phyloP scores from a whole-genome alignment of 1,140 invertebrate species.

The Eurosta solidaginis region DNA sequence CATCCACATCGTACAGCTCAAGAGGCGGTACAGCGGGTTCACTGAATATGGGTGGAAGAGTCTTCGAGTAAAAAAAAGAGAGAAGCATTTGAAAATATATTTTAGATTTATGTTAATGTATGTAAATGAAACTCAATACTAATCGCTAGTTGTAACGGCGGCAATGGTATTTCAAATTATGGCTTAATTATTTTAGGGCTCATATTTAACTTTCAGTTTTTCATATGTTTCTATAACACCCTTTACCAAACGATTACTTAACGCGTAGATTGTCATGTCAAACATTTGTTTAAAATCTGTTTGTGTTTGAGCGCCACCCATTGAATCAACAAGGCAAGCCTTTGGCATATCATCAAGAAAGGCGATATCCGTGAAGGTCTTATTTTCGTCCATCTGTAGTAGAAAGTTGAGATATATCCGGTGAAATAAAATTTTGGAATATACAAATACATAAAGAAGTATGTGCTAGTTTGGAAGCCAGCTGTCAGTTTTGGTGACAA shows the following conservation, averaged over 20 bases:
- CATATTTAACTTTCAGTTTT: slow-evolving; percentile 86
- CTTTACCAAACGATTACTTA: slow-evolving; percentile 73
- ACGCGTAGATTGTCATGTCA: slow-evolving; percentile 83
- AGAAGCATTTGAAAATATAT: not conserved
- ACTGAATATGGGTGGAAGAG: slow-evolving; percentile 95
- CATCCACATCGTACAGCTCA: slow-evolving; percentile 96
- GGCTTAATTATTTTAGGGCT: slow-evolving; percentile 90
- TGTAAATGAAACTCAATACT: slow-evolving; percentile 68
- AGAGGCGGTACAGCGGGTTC: slow-evolving; percentile 89
- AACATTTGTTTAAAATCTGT: slow-evolving; percentile 85
- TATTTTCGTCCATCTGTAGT: slow-evolving; percentile 85
- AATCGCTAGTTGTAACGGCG: slow-evolving; percentile 90
- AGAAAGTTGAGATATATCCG: not conserved
- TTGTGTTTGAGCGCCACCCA: slow-evolving; percentile 66
- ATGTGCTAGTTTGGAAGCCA: not conserved
- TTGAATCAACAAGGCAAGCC: slow-evolving; percentile 82
- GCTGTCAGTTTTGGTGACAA: too few relatives aligned
- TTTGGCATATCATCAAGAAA: slow-evolving; percentile 82
- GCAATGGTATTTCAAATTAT: slow-evolving; percentile 96
- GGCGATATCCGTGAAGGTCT: slow-evolving; percentile 86
- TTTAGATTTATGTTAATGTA: slow-evolving; percentile 88
- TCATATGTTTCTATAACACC: slow-evolving; percentile 87
- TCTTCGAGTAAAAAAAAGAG: slow-evolving; percentile 63
- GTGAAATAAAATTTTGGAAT: not conserved
- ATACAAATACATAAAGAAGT: not conserved